Evolutionary conservation across 1,140 invertebrate species (phyloP).

Genomic region (Lucilia sericata): DNA sequence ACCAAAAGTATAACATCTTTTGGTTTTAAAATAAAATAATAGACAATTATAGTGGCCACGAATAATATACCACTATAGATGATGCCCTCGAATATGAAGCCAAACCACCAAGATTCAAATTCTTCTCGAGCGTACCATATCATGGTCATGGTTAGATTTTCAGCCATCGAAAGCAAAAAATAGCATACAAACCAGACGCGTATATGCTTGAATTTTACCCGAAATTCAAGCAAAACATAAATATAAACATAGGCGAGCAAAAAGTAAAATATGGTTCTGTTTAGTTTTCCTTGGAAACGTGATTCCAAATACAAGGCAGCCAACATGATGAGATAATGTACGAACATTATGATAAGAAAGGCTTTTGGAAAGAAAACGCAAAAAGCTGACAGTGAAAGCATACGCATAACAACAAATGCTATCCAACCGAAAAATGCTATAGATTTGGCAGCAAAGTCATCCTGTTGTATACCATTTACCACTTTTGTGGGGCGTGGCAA

Average conservation of each 20-base stretch:
- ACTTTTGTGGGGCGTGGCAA: constrained; percentile 62
- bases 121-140: constrained; percentile 75
- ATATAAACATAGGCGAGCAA: constrained; percentile 79
- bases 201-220: constrained; percentile 78
- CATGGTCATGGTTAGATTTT: constrained; percentile 75
- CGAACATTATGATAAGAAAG: constrained; percentile 71
- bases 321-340: constrained; percentile 74
- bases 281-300: constrained; percentile 70
- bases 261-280: constrained; percentile 71
- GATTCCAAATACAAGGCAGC: constrained; percentile 72
- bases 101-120: constrained; percentile 73
- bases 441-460: constrained; percentile 75
- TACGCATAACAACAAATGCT: constrained; percentile 75
- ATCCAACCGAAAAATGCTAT: constrained; percentile 80
- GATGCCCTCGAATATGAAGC: constrained; percentile 71
- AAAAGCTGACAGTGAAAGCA: constrained; percentile 77
- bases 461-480: constrained; percentile 75
- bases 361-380: constrained; percentile 76
- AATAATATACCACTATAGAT: constrained; percentile 69
- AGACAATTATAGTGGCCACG: constrained; percentile 70
- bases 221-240: constrained; percentile 80
- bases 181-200: constrained; percentile 76
- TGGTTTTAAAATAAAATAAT: constrained; percentile 71
- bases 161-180: constrained; percentile 73
- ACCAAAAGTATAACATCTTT: constrained; percentile 69